Conservation (phyloP, 1,140 invertebrate species). For the Pentalonia nigronervosa region DNA sequence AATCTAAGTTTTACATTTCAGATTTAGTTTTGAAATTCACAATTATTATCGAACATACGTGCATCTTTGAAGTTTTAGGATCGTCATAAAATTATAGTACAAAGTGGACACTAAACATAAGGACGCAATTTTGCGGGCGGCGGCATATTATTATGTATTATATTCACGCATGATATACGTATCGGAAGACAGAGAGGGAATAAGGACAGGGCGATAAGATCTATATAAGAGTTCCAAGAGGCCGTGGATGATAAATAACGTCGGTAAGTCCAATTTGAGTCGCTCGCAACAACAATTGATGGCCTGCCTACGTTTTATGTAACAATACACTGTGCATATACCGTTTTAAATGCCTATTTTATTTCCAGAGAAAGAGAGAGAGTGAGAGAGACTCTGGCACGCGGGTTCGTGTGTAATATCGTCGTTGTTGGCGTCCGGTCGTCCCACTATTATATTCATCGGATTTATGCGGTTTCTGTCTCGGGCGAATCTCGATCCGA, state of each 20-base stretch:
- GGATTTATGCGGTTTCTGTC: background rate
- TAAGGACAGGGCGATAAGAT: background rate
- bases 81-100: background rate
- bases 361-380: background rate
- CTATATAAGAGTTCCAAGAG: background rate
- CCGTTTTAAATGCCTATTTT: background rate
- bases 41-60: too few species aligned
- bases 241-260: slow-evolving; percentile 20
- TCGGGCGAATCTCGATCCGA: background rate
- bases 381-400: background rate
- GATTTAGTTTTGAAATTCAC: too few species aligned
- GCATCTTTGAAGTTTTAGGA: background rate
- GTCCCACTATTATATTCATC: background rate
- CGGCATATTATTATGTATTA: background rate
- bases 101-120: background rate
- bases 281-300: slow-evolving; percentile 24
- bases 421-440: background rate
- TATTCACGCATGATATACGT: background rate
- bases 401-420: background rate
- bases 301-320: slow-evolving; percentile 23
- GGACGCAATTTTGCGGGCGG: background rate
- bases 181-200: background rate
- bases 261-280: slow-evolving; percentile 13
- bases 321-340: background rate
- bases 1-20: too few species aligned